A percentile compares a stretch with the other conserved stretches of the same genome.
Conservation (phyloP, 2,113 vertebrate species). For the Strigops habroptila region DNA sequence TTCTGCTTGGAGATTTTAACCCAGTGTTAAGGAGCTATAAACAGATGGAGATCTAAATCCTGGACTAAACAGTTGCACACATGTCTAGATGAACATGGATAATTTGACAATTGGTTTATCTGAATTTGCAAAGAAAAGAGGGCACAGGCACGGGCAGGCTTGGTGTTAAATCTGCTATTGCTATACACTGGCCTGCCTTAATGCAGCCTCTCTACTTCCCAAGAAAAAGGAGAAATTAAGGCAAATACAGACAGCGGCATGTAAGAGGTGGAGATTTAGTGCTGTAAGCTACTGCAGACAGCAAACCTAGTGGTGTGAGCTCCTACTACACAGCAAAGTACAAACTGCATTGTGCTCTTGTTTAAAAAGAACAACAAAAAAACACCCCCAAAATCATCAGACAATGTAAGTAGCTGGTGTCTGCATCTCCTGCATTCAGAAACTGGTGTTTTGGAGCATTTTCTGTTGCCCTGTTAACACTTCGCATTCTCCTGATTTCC, state of each 20-base stretch:
- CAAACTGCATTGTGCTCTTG: not conserved
- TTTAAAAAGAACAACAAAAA: not conserved
- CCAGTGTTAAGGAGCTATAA: not conserved
- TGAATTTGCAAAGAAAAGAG: not conserved
- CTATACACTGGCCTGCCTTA: not conserved
- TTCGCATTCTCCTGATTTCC: not conserved
- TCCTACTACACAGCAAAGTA: not conserved
- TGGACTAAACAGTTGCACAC: not conserved
- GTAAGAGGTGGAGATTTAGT: not conserved
- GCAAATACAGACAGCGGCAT: not conserved
- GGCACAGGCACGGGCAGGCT: not conserved
- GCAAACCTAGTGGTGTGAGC: not conserved
- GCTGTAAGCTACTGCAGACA: not conserved
- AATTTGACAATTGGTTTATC: not conserved
- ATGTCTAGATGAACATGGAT: not conserved
- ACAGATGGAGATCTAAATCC: not conserved
- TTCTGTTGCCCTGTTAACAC: not conserved
- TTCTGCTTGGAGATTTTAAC: not conserved
- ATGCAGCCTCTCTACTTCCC: not conserved
- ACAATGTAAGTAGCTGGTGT: accelerated
- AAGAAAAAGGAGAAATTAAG: not conserved
- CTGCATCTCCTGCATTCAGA: accelerated
- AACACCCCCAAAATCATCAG: not conserved
- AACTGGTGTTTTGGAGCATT: not conserved
- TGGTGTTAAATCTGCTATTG: not conserved